A percentile compares a stretch with the other conserved stretches of the same genome.
Conservation (phyloP, 2,113 vertebrate genomes). For the Scatophagus argus region DNA sequence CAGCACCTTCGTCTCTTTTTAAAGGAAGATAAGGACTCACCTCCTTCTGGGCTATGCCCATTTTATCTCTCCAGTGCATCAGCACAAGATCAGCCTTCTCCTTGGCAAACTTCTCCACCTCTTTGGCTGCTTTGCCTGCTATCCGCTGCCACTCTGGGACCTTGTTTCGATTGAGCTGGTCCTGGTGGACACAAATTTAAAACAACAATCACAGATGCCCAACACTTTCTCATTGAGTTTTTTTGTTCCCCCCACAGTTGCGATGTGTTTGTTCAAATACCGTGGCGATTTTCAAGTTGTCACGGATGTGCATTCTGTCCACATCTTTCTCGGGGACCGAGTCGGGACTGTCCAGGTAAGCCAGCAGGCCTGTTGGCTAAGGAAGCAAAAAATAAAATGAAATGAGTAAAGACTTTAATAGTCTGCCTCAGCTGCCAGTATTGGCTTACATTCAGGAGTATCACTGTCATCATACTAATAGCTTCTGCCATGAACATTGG, state of each 20-base stretch:
- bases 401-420: conserved; percentile 19
- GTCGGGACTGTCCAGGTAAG: conserved; percentile 94
- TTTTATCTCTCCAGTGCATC: conserved; percentile 99
- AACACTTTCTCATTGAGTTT: not conserved
- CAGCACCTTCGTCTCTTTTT: not conserved
- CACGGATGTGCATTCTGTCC: conserved; percentile 97
- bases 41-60: conserved; percentile 99
- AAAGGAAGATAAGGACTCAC: conserved; percentile 78
- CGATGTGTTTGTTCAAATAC: conserved; percentile 77
- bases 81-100: conserved; percentile 96
- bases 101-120: conserved; percentile 99
- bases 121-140: conserved; percentile 98
- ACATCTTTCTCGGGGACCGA: conserved; percentile 95
- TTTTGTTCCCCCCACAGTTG: not conserved
- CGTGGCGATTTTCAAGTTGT: conserved; percentile 97
- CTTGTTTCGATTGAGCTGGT: conserved; percentile 95
- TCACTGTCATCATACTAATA: conserved; percentile 22
- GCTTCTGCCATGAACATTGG: conserved; percentile 18
- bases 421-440: not conserved
- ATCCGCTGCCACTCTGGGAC: conserved; percentile 98
- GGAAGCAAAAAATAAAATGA: not conserved
- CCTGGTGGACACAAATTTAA: conserved; percentile 78
- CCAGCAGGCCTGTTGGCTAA: conserved; percentile 94
- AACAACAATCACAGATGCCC: not conserved
- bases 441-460: conserved; percentile 11